phyloP scores from a whole-genome alignment of 2,797 vertebrate species.

The Tenualosa thibaudeaui region DNA sequence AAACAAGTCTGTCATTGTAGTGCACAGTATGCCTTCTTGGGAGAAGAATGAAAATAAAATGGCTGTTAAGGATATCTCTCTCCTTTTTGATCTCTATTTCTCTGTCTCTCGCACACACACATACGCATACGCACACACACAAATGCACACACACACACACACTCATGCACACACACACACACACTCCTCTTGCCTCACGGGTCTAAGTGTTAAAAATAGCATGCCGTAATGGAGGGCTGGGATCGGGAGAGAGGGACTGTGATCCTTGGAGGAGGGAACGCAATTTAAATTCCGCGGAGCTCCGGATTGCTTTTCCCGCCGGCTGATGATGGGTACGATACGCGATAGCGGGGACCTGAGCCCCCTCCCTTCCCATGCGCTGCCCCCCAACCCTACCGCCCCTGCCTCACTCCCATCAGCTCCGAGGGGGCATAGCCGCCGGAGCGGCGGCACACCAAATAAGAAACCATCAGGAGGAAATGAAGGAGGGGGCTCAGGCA shows the following conservation, averaged over 20 bases:
- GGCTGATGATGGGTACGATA: slow-evolving; percentile 66
- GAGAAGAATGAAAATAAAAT: not conserved
- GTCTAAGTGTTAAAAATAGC: slow-evolving; percentile 69
- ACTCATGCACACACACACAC: not conserved
- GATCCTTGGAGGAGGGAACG: slow-evolving; percentile 62
- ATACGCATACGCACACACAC: not conserved
- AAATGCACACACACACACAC: not conserved
- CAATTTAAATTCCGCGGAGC: slow-evolving; percentile 70
- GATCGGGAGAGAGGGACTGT: slow-evolving; percentile 59
- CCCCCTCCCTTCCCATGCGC: slow-evolving; percentile 50
- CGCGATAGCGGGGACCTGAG: slow-evolving; percentile 60
- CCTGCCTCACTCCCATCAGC: not conserved
- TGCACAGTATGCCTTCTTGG: not conserved
- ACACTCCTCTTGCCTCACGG: slow-evolving; percentile 53
- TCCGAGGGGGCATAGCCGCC: slow-evolving; percentile 42
- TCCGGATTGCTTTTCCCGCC: slow-evolving; percentile 70
- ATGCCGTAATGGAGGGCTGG: slow-evolving; percentile 65
- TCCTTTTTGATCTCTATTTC: not conserved
- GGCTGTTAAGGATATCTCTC: slow-evolving; percentile 2
- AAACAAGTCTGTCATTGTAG: not conserved
- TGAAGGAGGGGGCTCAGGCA: slow-evolving; percentile 68
- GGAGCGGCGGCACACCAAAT: slow-evolving; percentile 50
- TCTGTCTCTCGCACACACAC: not conserved
- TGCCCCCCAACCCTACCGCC: slow-evolving; percentile 31
- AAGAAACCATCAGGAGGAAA: slow-evolving; percentile 65